A percentile compares a stretch with the other conserved stretches of the same genome.
phyloP scores from a whole-genome alignment of 1,140 invertebrate species.

The Microplitis demolitor region DNA sequence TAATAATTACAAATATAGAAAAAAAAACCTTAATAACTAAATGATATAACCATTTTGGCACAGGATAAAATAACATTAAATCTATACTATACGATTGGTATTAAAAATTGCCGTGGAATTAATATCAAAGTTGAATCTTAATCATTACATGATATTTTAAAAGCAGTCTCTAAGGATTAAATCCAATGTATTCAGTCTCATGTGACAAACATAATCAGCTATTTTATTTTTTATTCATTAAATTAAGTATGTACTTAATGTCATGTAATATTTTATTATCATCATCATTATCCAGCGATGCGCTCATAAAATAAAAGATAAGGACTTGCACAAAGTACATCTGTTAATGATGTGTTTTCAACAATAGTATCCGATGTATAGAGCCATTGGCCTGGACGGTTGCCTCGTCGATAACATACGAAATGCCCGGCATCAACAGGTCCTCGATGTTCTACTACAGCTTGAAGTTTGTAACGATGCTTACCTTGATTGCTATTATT shows the following conservation, averaged over 20 bases:
- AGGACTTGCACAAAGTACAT: conserved; percentile 55
- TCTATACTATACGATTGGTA: no score
- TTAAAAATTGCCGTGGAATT: no score
- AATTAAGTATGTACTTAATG: neutral
- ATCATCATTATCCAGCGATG: conserved; percentile 30
- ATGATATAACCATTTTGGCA: no score
- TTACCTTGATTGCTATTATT: conserved; percentile 42
- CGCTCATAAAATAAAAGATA: conserved; percentile 59
- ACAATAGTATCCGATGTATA: conserved; percentile 57
- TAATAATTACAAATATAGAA: no score
- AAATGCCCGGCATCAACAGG: conserved; percentile 88
- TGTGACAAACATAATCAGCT: neutral
- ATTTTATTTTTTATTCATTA: neutral
- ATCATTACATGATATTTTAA: no score
- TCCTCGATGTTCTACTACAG: conserved; percentile 89
- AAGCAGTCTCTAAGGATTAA: no score
- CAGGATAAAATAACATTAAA: no score
- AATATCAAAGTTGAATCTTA: no score
- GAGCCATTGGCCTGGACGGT: conserved; percentile 51
- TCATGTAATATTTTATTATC: neutral
- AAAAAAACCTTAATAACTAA: no score
- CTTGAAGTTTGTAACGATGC: conserved; percentile 73
- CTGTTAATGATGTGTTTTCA: conserved; percentile 48
- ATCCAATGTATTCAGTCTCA: neutral
- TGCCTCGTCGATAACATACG: conserved; percentile 83